Evolutionary conservation across 2,888 invertebrate genomes (phyloP), one percentile per base, ranked within the genome.

Genomic region (Eucera pruinosa): DNA sequence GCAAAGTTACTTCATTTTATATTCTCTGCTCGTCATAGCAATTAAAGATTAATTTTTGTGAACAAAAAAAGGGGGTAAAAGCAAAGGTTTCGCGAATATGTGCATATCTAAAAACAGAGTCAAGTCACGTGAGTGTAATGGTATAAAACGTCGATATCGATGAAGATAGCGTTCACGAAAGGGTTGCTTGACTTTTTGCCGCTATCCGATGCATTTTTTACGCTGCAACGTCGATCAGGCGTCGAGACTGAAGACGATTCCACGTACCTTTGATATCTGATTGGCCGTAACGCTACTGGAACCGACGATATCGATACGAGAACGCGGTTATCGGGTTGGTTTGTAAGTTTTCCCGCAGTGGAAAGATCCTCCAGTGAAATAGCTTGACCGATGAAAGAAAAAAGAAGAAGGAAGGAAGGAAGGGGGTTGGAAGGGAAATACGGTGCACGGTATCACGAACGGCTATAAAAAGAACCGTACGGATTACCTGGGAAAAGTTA

Each of bases 401-500:
- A 39, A 39, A 20, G 6, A 41, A 20, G 11, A 2, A 6, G 9
- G 27, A 33, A 20, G n/a, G 23, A 15, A n/a, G 11, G 4, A 2
- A 5, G 20, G 5, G n/a, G 11, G 4, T 3, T 23, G 45, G 23
- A 33, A 57, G 7, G 54, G 30, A 50, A 61, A 18, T 11, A 45
- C 33, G 27, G n/a, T 45, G 30, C 41, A 50, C 52, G 65, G 48
- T 82, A 82, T 80, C 69, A 66, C 66, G 66, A 57, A 45, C 64
- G 58, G 23, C 52, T 71, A 48, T 82, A 84, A 84, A 84, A 76
- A 80, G 6, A 30, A 20, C 39, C 41, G 50, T 73, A 43, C 65
- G 77, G 73, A 81, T 73, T 71, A 75, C 74, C 62, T 55, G 25
- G 45, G 61, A 61, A 76, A 54, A 68, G 76, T 85, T 83, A 85